Conservation (phyloP, 1,140 invertebrate genomes). For the Ruditapes philippinarum region DNA sequence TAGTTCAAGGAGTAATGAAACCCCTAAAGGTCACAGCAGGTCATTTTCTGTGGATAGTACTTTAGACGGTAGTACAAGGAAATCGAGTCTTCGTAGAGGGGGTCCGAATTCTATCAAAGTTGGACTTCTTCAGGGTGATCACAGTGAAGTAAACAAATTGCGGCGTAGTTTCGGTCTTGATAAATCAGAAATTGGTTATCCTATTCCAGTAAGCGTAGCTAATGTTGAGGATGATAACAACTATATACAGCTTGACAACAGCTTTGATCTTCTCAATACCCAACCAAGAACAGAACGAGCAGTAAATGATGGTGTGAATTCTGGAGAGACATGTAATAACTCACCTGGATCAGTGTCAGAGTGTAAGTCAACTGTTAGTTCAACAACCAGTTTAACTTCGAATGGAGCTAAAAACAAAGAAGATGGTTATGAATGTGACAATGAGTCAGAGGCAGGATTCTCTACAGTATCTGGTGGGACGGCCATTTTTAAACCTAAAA, state of each 20-base stretch:
- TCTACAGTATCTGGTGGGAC: constrained; percentile 73
- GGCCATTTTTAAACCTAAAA: not conserved
- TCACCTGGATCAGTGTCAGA: constrained; percentile 56
- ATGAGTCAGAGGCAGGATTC: constrained; percentile 75
- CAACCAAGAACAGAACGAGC: not conserved
- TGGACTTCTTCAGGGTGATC: constrained; percentile 77
- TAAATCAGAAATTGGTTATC: constrained; percentile 76
- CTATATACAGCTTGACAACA: constrained; percentile 24
- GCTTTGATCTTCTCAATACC: constrained; percentile 18
- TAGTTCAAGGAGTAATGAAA: constrained; percentile 23
- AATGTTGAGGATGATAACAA: constrained; percentile 39
- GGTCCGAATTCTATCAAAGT: constrained; percentile 81
- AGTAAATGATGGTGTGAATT: not conserved
- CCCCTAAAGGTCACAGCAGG: constrained; percentile 33
- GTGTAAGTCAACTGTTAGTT: constrained; percentile 26
- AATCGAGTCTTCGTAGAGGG: constrained; percentile 75
- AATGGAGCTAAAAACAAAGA: not conserved
- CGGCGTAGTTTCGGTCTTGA: constrained; percentile 76
- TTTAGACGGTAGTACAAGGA: constrained; percentile 55
- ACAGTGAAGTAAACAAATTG: constrained; percentile 72
- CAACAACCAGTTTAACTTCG: not conserved
- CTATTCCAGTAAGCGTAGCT: constrained; percentile 71
- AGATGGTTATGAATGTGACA: constrained; percentile 64
- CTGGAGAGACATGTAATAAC: not conserved
- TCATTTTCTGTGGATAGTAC: constrained; percentile 73